phyloP scores from a whole-genome alignment of 1,140 invertebrate species.

The Reticulitermes speratus region DNA sequence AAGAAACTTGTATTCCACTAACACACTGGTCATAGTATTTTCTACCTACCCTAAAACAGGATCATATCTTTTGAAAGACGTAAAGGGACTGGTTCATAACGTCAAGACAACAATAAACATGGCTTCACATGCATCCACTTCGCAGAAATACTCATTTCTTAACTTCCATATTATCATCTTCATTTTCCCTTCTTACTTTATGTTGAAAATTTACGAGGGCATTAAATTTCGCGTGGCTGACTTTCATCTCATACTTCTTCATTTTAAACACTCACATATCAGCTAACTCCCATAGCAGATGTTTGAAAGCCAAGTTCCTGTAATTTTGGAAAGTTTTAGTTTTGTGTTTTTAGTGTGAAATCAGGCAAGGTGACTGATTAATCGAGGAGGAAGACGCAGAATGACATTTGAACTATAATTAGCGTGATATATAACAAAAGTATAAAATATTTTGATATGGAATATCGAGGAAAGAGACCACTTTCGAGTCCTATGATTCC shows the following conservation, averaged over 20 bases:
- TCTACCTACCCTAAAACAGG: neutral
- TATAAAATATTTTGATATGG: too few relatives aligned
- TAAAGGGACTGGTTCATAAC: neutral
- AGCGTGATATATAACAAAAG: too few relatives aligned
- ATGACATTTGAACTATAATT: too few relatives aligned
- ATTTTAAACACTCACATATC: neutral
- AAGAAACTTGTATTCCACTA: neutral
- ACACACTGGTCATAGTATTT: neutral
- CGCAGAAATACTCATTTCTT: neutral
- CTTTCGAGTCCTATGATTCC: too few relatives aligned
- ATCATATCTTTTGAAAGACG: neutral
- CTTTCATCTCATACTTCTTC: neutral
- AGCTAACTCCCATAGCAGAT: too few relatives aligned
- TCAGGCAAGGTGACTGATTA: too few relatives aligned
- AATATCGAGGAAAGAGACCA: too few relatives aligned
- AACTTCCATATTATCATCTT: neutral
- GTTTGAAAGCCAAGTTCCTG: too few relatives aligned
- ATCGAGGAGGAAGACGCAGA: too few relatives aligned
- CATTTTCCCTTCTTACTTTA: neutral
- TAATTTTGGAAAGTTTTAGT: too few relatives aligned
- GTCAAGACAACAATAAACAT: constrained; percentile 10
- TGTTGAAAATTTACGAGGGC: neutral
- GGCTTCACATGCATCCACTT: neutral
- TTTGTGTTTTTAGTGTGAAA: too few relatives aligned
- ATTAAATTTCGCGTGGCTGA: neutral